Evolutionary conservation across 1,140 invertebrate genomes (phyloP).

Genomic region (Lasioglossum baleicum): DNA sequence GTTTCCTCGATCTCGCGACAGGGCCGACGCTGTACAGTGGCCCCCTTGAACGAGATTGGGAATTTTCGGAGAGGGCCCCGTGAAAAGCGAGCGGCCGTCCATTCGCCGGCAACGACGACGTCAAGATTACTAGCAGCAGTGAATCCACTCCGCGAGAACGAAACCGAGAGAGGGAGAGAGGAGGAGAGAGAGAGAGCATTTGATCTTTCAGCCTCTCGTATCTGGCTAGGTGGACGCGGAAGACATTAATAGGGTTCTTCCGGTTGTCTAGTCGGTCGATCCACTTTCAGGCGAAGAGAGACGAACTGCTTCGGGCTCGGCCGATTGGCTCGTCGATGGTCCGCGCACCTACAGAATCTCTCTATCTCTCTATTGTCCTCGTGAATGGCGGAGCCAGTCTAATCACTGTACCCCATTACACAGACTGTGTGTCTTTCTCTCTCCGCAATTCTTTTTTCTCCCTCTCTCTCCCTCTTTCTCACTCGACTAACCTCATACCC

Average conservation of each 20-base stretch:
- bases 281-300: conserved; percentile 55
- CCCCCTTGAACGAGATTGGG: background rate
- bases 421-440: conserved; percentile 57
- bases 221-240: conserved; percentile 14
- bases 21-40: background rate
- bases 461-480: background rate
- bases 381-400: conserved; percentile 65
- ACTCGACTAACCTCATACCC: conserved; percentile 29
- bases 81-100: background rate
- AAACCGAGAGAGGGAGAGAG: no score
- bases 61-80: background rate
- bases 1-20: background rate
- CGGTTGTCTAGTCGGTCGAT: conserved; percentile 57
- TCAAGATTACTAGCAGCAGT: background rate
- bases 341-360: conserved; percentile 51
- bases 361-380: conserved; percentile 63
- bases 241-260: conserved; percentile 51
- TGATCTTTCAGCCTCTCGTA: conserved; percentile 30
- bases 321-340: conserved; percentile 69
- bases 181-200: conserved; percentile 9
- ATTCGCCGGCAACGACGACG: background rate
- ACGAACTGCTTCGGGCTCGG: conserved; percentile 60
- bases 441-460: conserved; percentile 27
- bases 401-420: conserved; percentile 71
- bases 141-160: background rate